Evolutionary conservation across 2,888 invertebrate species (phyloP), one percentile per base, ranked within the genome.

Genomic region (Rotaria sp.): DNA sequence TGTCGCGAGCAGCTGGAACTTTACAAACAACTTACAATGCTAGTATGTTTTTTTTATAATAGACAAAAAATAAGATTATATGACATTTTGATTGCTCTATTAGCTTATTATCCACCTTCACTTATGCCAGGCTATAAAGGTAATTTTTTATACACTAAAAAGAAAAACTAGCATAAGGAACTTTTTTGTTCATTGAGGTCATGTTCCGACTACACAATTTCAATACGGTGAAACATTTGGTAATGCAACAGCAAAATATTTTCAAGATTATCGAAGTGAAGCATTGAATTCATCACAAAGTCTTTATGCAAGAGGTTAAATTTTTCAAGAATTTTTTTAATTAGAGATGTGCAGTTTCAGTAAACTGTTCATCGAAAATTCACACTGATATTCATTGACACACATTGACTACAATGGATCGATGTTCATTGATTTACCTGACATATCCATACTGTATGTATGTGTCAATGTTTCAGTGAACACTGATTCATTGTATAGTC

Each of bases 161-260:
- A 52, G 75, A 13, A 41, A 55, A 26, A 50, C 15, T 18, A 26
- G 30, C 24, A 35, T 52, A 24, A n/a, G 45, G 4, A 48, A 85
- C 84, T 84, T 24, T 88, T 88, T 5, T 88, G 91, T 91, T 84
- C 91, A 91, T 87, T 88, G 89, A 59, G 91, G 91, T 15, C 90
- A 91, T 88, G 90, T 91, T 85, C 91, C 91, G 59, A 90, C 91
- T 26, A 89, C 89, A 86, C 91, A 91, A 87, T 91, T 89, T 89
- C 91, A 91, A 87, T 91, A 90, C 88, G 91, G 91, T n/a, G 91
- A 91, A 87, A 91, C 91, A 38, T 91, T 90, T 88, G 91, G 91
- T 52, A 90, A 90, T 87, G 89, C 90, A 30, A 90, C 91, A n/a
- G 88, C 89, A 67, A 91, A 91, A 88, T 90, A 91, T 88, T 91